A percentile compares a stretch with the other conserved stretches of the same genome.
phyloP scores from a whole-genome alignment of 1,140 invertebrate species.

The Drosophila subobscura region DNA sequence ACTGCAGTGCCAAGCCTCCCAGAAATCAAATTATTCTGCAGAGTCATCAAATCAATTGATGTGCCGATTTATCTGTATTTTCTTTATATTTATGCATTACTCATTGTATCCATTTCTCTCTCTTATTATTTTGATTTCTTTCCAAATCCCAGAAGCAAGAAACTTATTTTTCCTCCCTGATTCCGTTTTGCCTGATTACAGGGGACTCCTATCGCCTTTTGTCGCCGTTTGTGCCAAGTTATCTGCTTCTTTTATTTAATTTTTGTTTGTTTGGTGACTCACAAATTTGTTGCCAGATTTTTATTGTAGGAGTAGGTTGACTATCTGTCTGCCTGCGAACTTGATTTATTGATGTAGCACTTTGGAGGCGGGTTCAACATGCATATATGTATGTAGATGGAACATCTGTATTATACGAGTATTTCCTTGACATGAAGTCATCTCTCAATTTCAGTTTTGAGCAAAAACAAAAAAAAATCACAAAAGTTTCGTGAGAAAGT shows the following conservation, averaged over 20 bases:
- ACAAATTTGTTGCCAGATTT: conserved; percentile 14
- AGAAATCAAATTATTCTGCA: conserved; percentile 19
- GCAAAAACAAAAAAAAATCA: too few species aligned
- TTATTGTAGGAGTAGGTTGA: too few species aligned
- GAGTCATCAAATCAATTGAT: conserved; percentile 74
- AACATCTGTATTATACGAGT: too few species aligned
- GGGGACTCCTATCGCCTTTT: conserved; percentile 3
- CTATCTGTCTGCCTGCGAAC: conserved; percentile 15
- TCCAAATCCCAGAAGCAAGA: conserved; percentile 24
- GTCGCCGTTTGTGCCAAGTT: conserved; percentile 9
- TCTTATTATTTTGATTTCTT: conserved; percentile 31
- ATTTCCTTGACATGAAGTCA: too few species aligned
- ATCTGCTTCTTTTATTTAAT: conserved; percentile 9
- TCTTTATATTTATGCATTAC: conserved; percentile 27
- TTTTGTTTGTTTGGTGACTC: conserved; percentile 36
- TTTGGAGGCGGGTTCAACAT: too few species aligned
- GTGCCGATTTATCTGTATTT: conserved; percentile 51
- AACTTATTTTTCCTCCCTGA: neutral
- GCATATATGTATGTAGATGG: too few species aligned
- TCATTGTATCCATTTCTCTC: neutral
- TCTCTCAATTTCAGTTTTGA: too few species aligned
- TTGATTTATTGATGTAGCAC: conserved; percentile 40
- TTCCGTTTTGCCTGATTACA: neutral
- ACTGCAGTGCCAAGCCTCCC: conserved; percentile 31
- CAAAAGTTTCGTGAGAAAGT: conserved; percentile 28